These are phyloP conservation scores for Cryptotis parvus DNA, from an alignment of 2,113 vertebrate species.

Conservation along the genomic window DNA sequence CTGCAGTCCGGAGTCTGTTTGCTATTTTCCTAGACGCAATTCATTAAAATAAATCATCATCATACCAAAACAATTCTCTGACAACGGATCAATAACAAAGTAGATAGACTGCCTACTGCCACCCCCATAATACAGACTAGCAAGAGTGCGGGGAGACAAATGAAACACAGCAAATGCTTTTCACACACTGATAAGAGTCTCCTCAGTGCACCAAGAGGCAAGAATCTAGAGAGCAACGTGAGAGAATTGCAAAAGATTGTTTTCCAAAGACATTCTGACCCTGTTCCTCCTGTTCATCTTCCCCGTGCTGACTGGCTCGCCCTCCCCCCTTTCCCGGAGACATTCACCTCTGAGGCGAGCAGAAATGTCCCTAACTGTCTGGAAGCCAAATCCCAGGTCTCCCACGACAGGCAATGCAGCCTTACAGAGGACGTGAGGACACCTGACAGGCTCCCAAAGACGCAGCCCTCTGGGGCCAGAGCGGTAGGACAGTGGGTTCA, in stretches of 20 bases:
- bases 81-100: neutral
- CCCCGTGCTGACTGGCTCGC: neutral
- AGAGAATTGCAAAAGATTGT: neutral
- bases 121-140: neutral
- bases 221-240: neutral
- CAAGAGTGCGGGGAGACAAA: neutral
- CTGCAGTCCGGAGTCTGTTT: neutral
- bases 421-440: neutral
- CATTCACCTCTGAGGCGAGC: neutral
- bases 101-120: neutral
- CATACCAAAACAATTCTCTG: neutral
- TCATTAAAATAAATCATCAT: constrained; percentile 28
- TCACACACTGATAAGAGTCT: neutral
- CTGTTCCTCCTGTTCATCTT: neutral
- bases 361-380: neutral
- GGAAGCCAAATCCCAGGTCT: neutral
- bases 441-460: neutral
- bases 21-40: neutral
- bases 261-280: neutral
- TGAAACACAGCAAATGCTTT: neutral
- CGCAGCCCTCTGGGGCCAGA: no score
- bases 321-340: neutral
- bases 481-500: no score
- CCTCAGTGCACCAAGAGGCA: accelerated
- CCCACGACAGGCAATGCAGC: neutral